Conservation (phyloP, 2,797 vertebrate genomes). For the Mus minutoides region DNA sequence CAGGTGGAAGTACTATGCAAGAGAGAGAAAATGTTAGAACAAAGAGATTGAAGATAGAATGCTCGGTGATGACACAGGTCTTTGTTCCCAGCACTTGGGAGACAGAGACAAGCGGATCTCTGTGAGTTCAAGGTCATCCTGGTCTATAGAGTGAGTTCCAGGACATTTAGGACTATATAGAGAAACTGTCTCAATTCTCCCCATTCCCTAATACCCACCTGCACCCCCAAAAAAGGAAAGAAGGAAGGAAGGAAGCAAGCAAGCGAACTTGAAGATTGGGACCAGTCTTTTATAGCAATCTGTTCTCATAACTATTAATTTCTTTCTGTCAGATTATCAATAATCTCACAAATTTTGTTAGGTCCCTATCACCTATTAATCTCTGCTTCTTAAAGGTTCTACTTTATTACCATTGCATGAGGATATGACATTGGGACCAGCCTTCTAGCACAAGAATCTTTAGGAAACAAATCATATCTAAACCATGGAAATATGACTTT, state of each 20-base stretch:
- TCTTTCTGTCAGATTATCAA: background rate
- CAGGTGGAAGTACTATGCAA: no score
- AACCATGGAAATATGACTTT: background rate
- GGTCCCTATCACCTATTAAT: background rate
- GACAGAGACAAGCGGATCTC: no score
- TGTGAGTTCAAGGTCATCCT: no score
- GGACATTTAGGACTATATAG: no score
- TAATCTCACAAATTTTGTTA: background rate
- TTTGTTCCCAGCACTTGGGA: no score
- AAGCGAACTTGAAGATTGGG: background rate
- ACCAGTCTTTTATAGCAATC: background rate
- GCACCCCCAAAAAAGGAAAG: no score
- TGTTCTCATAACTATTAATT: background rate
- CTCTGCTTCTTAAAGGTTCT: background rate
- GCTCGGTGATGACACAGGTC: no score
- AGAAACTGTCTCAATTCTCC: no score
- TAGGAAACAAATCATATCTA: background rate
- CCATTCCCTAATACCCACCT: no score
- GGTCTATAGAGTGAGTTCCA: no score
- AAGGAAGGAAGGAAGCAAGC: no score
- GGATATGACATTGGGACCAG: background rate
- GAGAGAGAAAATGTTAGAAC: background rate
- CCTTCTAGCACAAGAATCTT: background rate
- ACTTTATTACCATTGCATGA: background rate
- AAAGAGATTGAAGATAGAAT: background rate